Evolutionary conservation across 2,888 invertebrate species (phyloP), one percentile per base, ranked within the genome.

Genomic region (Bursaphelenchus okinawaensis): DNA sequence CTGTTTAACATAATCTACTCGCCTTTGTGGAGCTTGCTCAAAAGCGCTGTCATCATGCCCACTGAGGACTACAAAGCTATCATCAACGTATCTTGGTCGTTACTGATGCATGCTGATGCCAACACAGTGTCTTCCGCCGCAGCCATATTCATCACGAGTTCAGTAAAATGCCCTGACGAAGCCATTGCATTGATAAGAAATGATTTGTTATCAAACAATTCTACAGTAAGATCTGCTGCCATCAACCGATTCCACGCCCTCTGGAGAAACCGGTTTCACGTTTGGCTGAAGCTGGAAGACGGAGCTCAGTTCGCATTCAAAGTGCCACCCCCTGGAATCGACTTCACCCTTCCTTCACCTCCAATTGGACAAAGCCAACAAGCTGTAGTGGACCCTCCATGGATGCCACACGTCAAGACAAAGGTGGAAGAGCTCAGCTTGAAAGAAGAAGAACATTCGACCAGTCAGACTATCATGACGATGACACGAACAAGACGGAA

Each of bases 201-300:
- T 28, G 91, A 92, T 57, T 86, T 98, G 59, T 90, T 91, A 65
- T 90, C 93, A 83, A 87, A 88, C 50, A 91, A 92, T 77, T 89
- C 92, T 0, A 88, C 88, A 50, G 88, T 90, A 52, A 87, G 96
- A 70, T 90, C 91, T 73, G 90, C 89, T 74, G 90, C 92, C 1
- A 89, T 92, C 69, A 86, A 74, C 51, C 88, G 91, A 68, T 94
- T 93, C 84, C 91, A 93, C 87, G 90, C 92, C 0, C 87, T 98
- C 72, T 98, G 96, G 96, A 92, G 93, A 82, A 89, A 92, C 74
- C 88, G 98, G 1, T 94, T 92, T 83, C 98, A 98, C 87, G 93
- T 94, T 0, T 98, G 98, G 98, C 93, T 95, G 0, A 88, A 96
- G 66, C 94, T 99, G 95, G 98, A 99, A 84, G 96, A 96, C 81